Conservation (phyloP, 2,797 vertebrate genomes). For the Danio jaintianensis region DNA sequence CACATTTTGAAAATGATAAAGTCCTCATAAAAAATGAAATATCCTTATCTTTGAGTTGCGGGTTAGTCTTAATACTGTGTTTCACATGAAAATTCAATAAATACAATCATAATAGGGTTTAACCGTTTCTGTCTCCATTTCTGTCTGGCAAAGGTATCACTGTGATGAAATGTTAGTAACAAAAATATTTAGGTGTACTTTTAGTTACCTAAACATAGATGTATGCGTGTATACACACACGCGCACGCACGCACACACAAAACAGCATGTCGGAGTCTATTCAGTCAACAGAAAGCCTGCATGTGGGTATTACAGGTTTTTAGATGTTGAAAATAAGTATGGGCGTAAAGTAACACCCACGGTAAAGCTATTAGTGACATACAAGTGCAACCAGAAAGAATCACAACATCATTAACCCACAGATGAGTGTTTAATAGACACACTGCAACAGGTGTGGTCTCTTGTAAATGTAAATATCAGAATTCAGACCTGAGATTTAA, state of each 20-base stretch:
- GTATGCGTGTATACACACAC: constrained; percentile 3
- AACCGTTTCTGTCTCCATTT: too few species aligned
- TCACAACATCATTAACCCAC: neutral
- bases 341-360: neutral
- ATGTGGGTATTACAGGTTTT: constrained; percentile 34
- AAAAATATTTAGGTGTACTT: constrained; percentile 24
- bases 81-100: too few species aligned
- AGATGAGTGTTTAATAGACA: constrained; percentile 4
- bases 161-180: constrained; percentile 22
- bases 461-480: neutral
- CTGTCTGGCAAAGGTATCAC: constrained; percentile 17
- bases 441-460: constrained; percentile 22
- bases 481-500: constrained; percentile 6
- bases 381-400: constrained; percentile 1
- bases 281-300: neutral
- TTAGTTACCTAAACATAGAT: constrained; percentile 26
- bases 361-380: neutral
- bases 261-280: neutral
- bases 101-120: too few species aligned
- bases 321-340: constrained; percentile 21
- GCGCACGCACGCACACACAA: too few species aligned
- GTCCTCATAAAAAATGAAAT: too few species aligned
- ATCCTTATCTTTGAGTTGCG: too few species aligned
- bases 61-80: too few species aligned
- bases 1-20: too few species aligned